Evolutionary conservation across 2,888 invertebrate species (phyloP).

Genomic region (Heliconius charithonia): DNA sequence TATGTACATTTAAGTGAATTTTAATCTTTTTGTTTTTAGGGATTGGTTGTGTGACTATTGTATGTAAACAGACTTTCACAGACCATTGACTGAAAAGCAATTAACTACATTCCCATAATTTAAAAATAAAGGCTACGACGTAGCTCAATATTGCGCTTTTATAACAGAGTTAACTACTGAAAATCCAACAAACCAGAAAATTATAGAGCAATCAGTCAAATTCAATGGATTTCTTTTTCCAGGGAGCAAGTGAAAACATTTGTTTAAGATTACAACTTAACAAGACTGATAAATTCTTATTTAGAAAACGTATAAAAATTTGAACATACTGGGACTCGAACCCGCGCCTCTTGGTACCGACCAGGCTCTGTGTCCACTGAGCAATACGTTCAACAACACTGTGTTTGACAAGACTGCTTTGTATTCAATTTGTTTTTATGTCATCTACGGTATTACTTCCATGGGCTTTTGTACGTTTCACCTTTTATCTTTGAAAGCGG

Average conservation of each 20-base stretch:
- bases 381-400: too few relatives aligned
- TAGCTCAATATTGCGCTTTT: not conserved
- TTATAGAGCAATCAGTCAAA: not conserved
- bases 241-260: not conserved
- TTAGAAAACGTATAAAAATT: too few relatives aligned
- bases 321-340: too few relatives aligned
- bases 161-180: not conserved
- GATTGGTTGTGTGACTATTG: too few relatives aligned
- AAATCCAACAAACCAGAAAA: not conserved
- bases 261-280: slow-evolving; percentile 10
- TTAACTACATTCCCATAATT: slow-evolving; percentile 5
- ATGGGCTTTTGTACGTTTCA: not conserved
- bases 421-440: slow-evolving; percentile 13
- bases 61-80: not conserved
- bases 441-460: not conserved
- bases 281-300: too few relatives aligned
- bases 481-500: slow-evolving; percentile 10
- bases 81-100: not conserved
- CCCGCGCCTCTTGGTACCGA: too few relatives aligned
- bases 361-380: too few relatives aligned
- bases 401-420: slow-evolving; percentile 10
- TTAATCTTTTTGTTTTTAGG: too few relatives aligned
- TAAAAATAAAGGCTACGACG: not conserved
- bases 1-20: too few relatives aligned
- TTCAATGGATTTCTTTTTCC: slow-evolving; percentile 8